Evolutionary conservation across 2,797 vertebrate genomes (phyloP).

Genomic region (Pangasius mekongensis): DNA sequence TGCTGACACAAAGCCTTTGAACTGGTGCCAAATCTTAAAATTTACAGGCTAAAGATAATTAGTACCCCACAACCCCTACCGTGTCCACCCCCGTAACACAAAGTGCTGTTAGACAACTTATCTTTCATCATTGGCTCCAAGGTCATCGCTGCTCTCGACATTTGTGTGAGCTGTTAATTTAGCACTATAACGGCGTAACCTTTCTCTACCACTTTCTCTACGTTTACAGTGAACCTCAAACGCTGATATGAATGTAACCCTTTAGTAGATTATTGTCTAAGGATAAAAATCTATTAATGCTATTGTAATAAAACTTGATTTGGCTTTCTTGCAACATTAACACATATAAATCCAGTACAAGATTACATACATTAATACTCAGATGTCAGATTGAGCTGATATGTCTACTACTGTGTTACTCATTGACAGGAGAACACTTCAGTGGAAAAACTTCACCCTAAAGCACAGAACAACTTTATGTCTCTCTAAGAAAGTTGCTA

Average conservation of each 20-base stretch:
- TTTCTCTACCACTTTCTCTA: background rate
- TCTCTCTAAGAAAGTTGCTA: background rate
- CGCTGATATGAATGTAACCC: background rate
- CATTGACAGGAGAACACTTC: slow-evolving; percentile 56
- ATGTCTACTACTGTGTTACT: slow-evolving; percentile 46
- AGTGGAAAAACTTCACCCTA: slow-evolving; percentile 34
- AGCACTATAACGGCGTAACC: background rate
- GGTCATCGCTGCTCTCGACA: background rate
- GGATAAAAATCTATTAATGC: background rate
- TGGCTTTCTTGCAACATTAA: background rate
- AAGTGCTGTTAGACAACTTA: slow-evolving; percentile 25
- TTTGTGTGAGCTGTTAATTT: slow-evolving; percentile 24
- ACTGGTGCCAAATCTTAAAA: slow-evolving; percentile 39
- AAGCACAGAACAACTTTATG: background rate
- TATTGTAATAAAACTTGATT: slow-evolving; percentile 14
- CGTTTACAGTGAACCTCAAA: background rate
- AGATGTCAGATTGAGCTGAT: slow-evolving; percentile 48
- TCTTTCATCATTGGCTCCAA: slow-evolving; percentile 30
- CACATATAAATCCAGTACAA: slow-evolving; percentile 31
- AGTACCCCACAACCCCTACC: background rate
- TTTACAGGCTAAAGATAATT: slow-evolving; percentile 54
- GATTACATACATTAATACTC: slow-evolving; percentile 13
- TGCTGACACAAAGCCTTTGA: slow-evolving; percentile 33
- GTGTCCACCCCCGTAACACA: slow-evolving; percentile 2
- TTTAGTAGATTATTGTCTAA: background rate